These are phyloP conservation scores for Sinotaia quadrata DNA, from an alignment of 2,888 invertebrate genomes.

Conservation along the genomic window DNA sequence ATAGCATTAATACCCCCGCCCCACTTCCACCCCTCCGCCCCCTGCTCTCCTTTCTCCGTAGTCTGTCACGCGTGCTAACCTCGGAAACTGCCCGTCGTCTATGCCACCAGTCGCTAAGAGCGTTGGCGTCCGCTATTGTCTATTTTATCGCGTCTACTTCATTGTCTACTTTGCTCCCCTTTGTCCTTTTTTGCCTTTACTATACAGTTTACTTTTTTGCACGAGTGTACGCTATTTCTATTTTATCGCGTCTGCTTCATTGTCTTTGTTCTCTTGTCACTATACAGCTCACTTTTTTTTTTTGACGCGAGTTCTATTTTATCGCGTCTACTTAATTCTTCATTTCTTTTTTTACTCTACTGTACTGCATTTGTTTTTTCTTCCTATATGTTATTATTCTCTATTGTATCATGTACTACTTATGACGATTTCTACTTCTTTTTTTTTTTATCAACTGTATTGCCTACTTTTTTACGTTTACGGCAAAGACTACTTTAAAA, in stretches of 20 bases:
- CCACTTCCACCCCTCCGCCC: background rate
- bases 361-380: too few species aligned
- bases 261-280: background rate
- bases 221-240: background rate
- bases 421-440: too few species aligned
- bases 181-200: background rate
- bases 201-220: too few species aligned
- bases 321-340: too few species aligned
- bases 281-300: too few species aligned
- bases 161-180: background rate
- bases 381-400: too few species aligned
- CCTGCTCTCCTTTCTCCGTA: background rate
- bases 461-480: too few species aligned
- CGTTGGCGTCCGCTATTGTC: background rate
- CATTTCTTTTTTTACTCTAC: too few species aligned
- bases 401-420: too few species aligned
- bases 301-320: background rate
- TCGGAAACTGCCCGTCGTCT: background rate
- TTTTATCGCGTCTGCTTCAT: background rate
- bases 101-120: background rate
- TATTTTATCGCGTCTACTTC: background rate
- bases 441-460: too few species aligned
- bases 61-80: background rate
- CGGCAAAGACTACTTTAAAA: too few species aligned
- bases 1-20: constrained; percentile 19